These are phyloP conservation scores for Stichopus horrens DNA, from an alignment of 53 echinoderm and acorn worm species.

Conservation along the genomic window DNA sequence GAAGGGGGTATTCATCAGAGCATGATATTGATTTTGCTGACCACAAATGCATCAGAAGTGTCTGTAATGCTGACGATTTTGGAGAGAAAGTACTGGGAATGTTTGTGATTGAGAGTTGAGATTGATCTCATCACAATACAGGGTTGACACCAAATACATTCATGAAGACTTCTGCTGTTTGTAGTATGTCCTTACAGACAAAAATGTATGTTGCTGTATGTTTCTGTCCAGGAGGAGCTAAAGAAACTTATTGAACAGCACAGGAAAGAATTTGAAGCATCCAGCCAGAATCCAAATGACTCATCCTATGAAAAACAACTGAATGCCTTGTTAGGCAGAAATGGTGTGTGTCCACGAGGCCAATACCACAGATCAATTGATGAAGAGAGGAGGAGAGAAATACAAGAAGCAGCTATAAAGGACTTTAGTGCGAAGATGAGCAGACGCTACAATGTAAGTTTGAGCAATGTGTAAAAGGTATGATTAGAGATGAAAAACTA, in stretches of 20 bases:
- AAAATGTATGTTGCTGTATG: background rate
- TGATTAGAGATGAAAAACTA: no score
- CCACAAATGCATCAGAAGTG: no score
- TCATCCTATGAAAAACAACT: constrained; percentile 61
- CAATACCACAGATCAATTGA: constrained; percentile 62
- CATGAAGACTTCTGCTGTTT: no score
- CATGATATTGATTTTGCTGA: no score
- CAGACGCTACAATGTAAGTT: constrained; percentile 64
- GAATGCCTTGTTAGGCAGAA: constrained; percentile 40
- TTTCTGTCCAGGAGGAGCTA: constrained; percentile 49
- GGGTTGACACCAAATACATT: no score
- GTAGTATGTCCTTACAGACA: no score
- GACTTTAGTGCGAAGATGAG: constrained; percentile 57
- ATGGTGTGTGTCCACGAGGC: constrained; percentile 49
- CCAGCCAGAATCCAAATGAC: constrained; percentile 38
- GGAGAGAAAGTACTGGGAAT: no score
- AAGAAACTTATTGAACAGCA: constrained; percentile 55
- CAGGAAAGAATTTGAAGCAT: constrained; percentile 46
- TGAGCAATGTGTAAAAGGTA: no score
- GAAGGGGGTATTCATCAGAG: no score
- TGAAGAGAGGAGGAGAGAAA: constrained; percentile 54
- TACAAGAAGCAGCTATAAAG: constrained; percentile 42
- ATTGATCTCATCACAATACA: no score
- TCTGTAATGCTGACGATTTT: no score
- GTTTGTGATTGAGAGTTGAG: no score